Evolutionary conservation across 2,888 invertebrate species (phyloP).

Genomic region (Petrolisthes manimaculis): DNA sequence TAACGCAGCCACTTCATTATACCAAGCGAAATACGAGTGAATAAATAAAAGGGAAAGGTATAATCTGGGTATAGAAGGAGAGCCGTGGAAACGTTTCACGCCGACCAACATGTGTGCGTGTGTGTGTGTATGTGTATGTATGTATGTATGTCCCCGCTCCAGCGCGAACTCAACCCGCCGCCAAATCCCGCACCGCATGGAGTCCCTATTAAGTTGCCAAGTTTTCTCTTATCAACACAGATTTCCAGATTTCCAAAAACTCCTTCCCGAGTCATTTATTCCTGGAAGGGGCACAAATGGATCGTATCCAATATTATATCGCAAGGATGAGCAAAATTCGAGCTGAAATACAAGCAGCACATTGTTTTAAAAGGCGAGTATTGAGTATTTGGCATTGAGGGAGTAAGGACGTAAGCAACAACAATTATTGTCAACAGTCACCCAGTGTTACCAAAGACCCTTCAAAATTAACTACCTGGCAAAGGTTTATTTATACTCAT

Average conservation of each 20-base stretch:
- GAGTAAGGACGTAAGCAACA: conserved; percentile 55
- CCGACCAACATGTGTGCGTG: conserved; percentile 37
- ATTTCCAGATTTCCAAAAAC: conserved; percentile 58
- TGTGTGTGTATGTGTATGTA: not conserved
- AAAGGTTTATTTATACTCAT: conserved; percentile 20
- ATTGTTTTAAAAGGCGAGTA: conserved; percentile 20
- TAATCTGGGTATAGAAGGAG: conserved; percentile 3
- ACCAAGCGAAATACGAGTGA: not conserved
- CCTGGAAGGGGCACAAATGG: conserved; percentile 12
- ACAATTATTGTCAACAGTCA: conserved; percentile 60
- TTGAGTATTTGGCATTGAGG: conserved; percentile 53
- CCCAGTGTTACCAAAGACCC: conserved; percentile 48
- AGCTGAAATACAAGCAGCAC: not conserved
- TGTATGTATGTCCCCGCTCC: not conserved
- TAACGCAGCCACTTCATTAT: not conserved
- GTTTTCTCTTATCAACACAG: conserved; percentile 62
- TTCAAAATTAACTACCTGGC: conserved; percentile 31
- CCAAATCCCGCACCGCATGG: conserved; percentile 57
- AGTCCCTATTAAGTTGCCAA: conserved; percentile 61
- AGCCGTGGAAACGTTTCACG: conserved; percentile 25
- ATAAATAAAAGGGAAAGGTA: conserved; percentile 5
- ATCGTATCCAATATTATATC: not conserved
- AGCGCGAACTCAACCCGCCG: conserved; percentile 49
- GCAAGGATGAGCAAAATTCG: conserved; percentile 17
- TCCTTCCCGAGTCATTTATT: conserved; percentile 40